Evolutionary conservation across 2,113 vertebrate species (phyloP).

Genomic region (Podarcis raffonei): DNA sequence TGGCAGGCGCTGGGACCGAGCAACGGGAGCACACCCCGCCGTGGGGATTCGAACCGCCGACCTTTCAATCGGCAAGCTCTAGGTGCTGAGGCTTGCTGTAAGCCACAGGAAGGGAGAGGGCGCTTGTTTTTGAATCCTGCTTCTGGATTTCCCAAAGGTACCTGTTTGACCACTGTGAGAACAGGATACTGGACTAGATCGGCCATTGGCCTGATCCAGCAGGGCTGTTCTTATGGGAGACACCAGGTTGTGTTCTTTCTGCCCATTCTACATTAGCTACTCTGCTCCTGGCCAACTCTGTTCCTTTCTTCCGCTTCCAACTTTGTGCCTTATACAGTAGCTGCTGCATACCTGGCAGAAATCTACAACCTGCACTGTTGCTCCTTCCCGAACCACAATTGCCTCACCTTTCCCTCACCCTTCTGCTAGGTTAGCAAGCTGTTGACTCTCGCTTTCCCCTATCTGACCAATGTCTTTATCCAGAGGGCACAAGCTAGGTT

Average conservation of each 20-base stretch:
- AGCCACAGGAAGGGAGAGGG: too few species aligned
- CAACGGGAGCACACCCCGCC: too few species aligned
- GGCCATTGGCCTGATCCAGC: not conserved
- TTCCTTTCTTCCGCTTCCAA: not conserved
- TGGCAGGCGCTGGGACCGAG: too few species aligned
- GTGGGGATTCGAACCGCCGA: too few species aligned
- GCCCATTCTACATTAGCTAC: not conserved
- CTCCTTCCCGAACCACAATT: not conserved
- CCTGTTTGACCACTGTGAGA: too few species aligned
- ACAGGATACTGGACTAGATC: too few species aligned
- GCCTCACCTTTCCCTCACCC: not conserved
- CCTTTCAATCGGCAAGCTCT: too few species aligned
- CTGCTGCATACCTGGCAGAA: not conserved
- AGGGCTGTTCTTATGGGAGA: not conserved
- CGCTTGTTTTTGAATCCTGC: too few species aligned
- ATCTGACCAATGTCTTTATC: not conserved
- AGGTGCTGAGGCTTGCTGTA: too few species aligned
- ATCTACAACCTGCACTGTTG: not conserved
- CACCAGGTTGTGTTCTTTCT: not conserved
- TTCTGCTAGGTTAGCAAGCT: not conserved
- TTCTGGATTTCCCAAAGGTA: too few species aligned
- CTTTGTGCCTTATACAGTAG: not conserved
- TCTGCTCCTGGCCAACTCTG: not conserved
- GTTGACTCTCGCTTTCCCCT: too few species aligned
- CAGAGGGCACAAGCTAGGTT: not conserved